Evolutionary conservation across 2,888 invertebrate genomes (phyloP), one percentile per base, ranked within the genome.

Genomic region (Troides oblongomaculatus): DNA sequence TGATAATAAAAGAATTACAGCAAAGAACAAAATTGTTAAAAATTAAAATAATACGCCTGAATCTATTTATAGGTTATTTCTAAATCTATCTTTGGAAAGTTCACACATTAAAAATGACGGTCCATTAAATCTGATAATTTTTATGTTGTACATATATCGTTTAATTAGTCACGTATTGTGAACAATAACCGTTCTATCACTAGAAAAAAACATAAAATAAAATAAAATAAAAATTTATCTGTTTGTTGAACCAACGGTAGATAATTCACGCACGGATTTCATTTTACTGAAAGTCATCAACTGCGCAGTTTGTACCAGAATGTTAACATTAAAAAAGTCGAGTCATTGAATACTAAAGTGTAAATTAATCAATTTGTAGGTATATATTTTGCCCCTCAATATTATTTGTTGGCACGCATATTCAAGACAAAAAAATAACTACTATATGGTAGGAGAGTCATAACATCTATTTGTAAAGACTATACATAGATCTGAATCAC

Each of bases 91-190:
- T 39, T 68, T 63, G 60, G 59, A 61, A 64, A 61, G 60, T 69
- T 60, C 64, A 39, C 69, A 57, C 61, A 46, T 62, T 56, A 56
- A 60, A 64, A 69, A 65, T 14, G 56, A 62, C 64, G 56, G 30
- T 21, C 69, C 21, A 69, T 65, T 61, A 46, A 56, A 69, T 65
- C 12, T 30, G 61, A 65, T 57, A 64, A 64, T 18, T 64, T 64
- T 69, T 57, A 61, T 61, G 59, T 21, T 53, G 21, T 18, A 60
- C 8, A 64, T 56, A 57, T 56, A 65, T 65, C 64, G 57, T 60
- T 57, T 57, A 61, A 57, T 69, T 69, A 61, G 69, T 69, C 64
- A 69, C 69, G 69, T 64, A 61, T 62, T 61, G 69, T 61, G 10
- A 56, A 64, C 53, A 21, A 39, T 39, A 39, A 39, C 39, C n/a